phyloP scores from a whole-genome alignment of 1,140 invertebrate genomes.

The Drosophila eugracilis region DNA sequence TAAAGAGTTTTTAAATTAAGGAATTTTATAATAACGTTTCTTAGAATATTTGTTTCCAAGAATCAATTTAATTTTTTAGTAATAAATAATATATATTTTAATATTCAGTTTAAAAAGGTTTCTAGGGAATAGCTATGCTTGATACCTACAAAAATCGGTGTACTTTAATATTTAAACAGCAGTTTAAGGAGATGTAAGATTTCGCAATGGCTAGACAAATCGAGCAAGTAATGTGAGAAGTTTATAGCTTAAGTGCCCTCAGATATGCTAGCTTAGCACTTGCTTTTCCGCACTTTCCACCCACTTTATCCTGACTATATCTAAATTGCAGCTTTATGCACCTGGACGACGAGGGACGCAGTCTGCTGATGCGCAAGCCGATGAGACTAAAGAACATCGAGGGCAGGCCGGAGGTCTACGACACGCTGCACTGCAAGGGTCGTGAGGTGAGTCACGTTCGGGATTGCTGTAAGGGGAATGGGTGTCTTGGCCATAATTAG shows the following conservation, averaged over 20 bases:
- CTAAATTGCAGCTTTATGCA: conserved; percentile 75
- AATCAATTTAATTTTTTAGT: too few species aligned
- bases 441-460: conserved; percentile 85
- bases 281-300: conserved; percentile 7
- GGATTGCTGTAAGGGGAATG: not conserved
- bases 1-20: not conserved
- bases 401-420: conserved; percentile 87
- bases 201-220: conserved; percentile 1
- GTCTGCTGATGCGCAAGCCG: conserved; percentile 86
- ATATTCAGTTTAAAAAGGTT: too few species aligned
- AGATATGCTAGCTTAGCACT: conserved; percentile 2
- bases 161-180: not conserved
- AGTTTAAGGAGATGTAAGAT: not conserved
- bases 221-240: conserved; percentile 15
- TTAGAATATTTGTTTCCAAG: too few species aligned
- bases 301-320: not conserved
- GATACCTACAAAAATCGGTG: too few species aligned
- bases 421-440: conserved; percentile 87
- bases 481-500: conserved; percentile 57
- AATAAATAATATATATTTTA: too few species aligned
- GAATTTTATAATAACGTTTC: too few species aligned
- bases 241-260: not conserved
- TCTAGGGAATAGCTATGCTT: too few species aligned
- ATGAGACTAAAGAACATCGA: conserved; percentile 87
- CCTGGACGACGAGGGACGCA: conserved; percentile 78